Base-by-base conservation (phyloP, 2,797 vertebrate species). In the Platalea minor region DNA sequence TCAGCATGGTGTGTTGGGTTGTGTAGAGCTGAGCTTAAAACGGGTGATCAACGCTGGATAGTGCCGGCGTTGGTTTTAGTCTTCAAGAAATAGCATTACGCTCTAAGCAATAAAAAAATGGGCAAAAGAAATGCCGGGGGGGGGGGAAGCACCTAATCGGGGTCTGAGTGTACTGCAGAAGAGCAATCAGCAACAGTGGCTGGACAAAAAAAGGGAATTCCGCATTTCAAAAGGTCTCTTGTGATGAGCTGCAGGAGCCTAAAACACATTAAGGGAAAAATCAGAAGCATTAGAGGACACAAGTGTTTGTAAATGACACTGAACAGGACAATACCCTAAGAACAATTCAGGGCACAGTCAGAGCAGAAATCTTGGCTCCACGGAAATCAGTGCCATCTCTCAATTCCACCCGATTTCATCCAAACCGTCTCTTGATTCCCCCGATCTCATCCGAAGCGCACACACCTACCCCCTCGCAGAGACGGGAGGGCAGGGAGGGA, bases 371-470 rank as follows among this genome's bases (percentile, higher is more conserved):
- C 35, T 7, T 13, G 24, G 13, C 88, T 46, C 56, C 33, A 9
- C 0, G 0, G 54, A 64, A 33, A 31, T 37, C 1, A 25, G 7
- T 35, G 29, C 13, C 25, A 16, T 4, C 13, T 29, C 26, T 33
- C 5, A 15, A 54, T 23, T n/a, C 9, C 50, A 35, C 24, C 13
- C 1, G 3, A 14, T 24, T 26, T 13, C 50, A 31, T 2, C 33
- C 5, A 41, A 41, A 41, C 13, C 25, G 13, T 4, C 13, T 33
- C 26, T 33, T 5, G 17, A 54, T 23, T 37, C 9, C 50, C 24
- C 13, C 1, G 3, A 17, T 20, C 24, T 11, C 50, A 31, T 2
- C 33, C 5, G 1, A 50, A 26, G 6, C 0, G 16, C 39, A 3
- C 37, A 25, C 19, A 43, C 19, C 23, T 12, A 21, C 51, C 5